phyloP scores from a whole-genome alignment of 2,113 vertebrate species.

The Chitala chitala region DNA sequence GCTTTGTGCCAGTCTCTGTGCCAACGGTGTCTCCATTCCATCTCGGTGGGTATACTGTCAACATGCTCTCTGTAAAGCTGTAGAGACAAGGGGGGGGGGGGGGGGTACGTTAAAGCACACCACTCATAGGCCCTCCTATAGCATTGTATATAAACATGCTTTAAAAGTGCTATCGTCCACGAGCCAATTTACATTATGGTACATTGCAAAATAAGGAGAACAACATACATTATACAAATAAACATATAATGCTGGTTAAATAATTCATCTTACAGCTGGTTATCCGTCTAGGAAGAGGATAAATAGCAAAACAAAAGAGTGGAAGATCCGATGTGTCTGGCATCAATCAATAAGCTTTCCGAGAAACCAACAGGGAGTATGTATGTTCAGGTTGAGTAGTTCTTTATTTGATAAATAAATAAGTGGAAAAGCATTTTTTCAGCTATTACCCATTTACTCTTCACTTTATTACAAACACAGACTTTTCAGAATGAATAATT shows the following conservation, averaged over 20 bases:
- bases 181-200: not conserved
- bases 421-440: no score
- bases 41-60: constrained; percentile 72
- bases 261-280: not conserved
- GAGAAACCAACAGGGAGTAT: not conserved
- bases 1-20: constrained; percentile 84
- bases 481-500: no score
- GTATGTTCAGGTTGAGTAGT: no score
- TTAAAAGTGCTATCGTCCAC: not conserved
- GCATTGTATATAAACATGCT: not conserved
- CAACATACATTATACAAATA: no score
- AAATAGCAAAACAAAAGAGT: not conserved
- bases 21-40: constrained; percentile 70
- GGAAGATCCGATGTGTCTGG: not conserved
- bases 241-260: not conserved
- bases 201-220: no score
- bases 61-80: constrained; percentile 77
- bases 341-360: not conserved
- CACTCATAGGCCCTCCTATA: not conserved
- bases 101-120: constrained; percentile 43
- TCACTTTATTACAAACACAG: no score
- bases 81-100: constrained; percentile 48
- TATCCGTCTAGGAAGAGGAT: not conserved
- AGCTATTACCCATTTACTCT: not conserved
- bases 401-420: no score